These are phyloP conservation scores for Batillaria attramentaria DNA, from an alignment of 1,140 invertebrate species.

Conservation along the genomic window DNA sequence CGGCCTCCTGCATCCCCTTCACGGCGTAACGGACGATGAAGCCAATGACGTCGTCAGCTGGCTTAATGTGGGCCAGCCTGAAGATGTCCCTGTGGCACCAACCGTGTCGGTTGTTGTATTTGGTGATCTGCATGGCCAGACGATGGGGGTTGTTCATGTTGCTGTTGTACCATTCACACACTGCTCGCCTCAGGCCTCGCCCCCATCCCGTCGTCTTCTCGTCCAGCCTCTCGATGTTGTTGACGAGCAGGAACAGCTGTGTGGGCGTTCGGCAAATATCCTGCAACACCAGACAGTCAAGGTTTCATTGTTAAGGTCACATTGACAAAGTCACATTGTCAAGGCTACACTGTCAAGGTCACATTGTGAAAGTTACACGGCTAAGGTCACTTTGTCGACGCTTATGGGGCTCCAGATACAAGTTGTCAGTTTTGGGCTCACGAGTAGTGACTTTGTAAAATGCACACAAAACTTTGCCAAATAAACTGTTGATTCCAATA, in stretches of 20 bases:
- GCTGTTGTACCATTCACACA: conserved; percentile 77
- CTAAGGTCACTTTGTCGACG: too few species aligned
- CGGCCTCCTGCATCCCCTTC: conserved; percentile 72
- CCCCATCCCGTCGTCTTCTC: conserved; percentile 74
- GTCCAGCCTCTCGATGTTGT: conserved; percentile 53
- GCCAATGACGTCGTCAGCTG: conserved; percentile 47
- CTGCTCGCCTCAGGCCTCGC: conserved; percentile 76
- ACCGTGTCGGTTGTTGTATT: conserved; percentile 77
- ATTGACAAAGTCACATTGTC: too few species aligned
- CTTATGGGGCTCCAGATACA: too few species aligned
- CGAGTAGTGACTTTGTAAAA: too few species aligned
- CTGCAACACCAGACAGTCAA: conserved; percentile 31
- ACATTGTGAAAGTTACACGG: too few species aligned
- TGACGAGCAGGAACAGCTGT: conserved; percentile 70
- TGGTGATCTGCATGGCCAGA: conserved; percentile 78
- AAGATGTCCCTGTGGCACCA: conserved; percentile 81
- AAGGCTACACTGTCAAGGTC: too few species aligned
- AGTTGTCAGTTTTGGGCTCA: too few species aligned
- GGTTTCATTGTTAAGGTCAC: too few species aligned
- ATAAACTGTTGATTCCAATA: too few species aligned
- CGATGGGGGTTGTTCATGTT: conserved; percentile 73
- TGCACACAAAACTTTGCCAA: too few species aligned
- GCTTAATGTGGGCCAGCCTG: conserved; percentile 77
- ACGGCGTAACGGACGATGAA: conserved; percentile 53
- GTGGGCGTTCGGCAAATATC: conserved; percentile 71